Evolutionary conservation across 2,888 invertebrate species (phyloP), one percentile per base, ranked within the genome.

Genomic region (Pharmacophagus antenor): DNA sequence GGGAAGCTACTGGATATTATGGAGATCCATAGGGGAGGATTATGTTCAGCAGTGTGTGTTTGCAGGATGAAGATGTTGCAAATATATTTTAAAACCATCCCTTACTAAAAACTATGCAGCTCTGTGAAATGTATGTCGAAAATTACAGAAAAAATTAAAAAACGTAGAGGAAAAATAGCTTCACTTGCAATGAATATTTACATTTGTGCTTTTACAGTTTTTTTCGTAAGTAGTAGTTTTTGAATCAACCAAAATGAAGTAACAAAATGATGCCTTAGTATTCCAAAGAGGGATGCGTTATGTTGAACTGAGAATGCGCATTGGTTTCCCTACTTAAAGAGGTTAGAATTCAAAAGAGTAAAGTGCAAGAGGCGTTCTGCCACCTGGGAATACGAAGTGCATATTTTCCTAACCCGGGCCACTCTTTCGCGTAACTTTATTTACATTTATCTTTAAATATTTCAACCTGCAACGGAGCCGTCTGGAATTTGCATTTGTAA

Each of bases 291-390:
- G n/a, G 48, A 56, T 56, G 48, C 47, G 22, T 56, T 56, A 21
- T 48, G 56, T 56, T 56, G 56, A 47, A 56, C 41, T 18, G 56
- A 48, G 56, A 56, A 56, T 56, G 56, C 48, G 56, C 56, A 56
- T 56, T 56, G 56, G 56, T 37, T 56, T 48, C 47, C 37, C 56
- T 47, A 48, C 55, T 55, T 56, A 56, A 56, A 56, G 56, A 56
- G 56, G 56, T 56, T 48, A 56, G 56, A 56, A 56, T 56, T 56
- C 48, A 56, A 56, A 56, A 56, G 47, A 31, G 47, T 56, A 56
- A 56, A 56, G 56, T 56, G 56, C 48, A 56, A 48, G 56, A 56
- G 48, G 56, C 48, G 56, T 37, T 37, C 56, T 47, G 48, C 56
- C 56, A 47, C 56, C 17, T 21, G 56, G 47, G 56, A 48, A 56